Conservation (phyloP, 2,797 vertebrate genomes). For the Eulemur rubriventer region DNA sequence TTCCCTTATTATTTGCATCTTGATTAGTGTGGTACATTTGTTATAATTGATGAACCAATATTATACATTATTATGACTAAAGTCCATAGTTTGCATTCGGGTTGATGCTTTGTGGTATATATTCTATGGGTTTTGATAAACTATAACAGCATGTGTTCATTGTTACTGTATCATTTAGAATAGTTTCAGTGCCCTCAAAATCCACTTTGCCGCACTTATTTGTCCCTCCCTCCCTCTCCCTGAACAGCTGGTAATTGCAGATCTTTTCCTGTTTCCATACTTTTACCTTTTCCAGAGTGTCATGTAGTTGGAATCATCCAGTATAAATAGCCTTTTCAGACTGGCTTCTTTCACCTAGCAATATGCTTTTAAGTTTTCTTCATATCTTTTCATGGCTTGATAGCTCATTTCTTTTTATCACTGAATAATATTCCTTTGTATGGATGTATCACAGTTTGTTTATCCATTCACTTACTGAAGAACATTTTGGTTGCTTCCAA, state of each 20-base stretch:
- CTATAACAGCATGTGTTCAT: neutral
- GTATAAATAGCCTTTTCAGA: neutral
- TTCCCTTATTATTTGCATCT: too few species aligned
- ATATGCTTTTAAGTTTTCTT: neutral
- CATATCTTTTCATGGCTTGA: neutral
- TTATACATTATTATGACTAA: neutral
- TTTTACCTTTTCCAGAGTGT: neutral
- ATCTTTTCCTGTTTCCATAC: neutral
- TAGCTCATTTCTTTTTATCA: neutral
- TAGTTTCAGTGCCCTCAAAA: neutral
- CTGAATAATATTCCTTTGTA: neutral
- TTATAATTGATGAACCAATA: neutral
- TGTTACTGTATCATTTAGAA: neutral
- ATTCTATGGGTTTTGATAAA: neutral
- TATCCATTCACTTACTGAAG: neutral
- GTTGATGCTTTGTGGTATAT: neutral
- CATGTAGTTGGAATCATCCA: neutral
- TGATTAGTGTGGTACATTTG: neutral
- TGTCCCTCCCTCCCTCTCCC: neutral
- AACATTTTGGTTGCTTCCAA: neutral
- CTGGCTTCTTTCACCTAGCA: neutral
- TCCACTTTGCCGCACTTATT: neutral
- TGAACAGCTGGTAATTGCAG: neutral
- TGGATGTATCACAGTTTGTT: neutral
- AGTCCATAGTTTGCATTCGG: neutral